Base-by-base conservation (phyloP, 1,140 invertebrate genomes). In the Drosophila carrolli region DNA sequence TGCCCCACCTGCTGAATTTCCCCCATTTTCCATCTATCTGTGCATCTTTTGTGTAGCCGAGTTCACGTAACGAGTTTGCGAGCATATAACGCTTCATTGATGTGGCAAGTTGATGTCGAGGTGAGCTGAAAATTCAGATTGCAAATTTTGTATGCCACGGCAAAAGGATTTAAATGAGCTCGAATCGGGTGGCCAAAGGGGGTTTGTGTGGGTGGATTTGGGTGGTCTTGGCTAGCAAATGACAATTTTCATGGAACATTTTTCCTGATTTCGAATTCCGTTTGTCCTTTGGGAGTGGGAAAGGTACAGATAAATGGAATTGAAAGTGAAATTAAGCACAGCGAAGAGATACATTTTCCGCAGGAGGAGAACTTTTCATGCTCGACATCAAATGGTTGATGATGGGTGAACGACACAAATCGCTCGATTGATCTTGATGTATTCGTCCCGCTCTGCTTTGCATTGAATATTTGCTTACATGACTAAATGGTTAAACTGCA, bases 81-180 rank as follows among this genome's bases (percentile, higher is more conserved):
- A 68, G 63, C 59, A 44, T 53, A 60, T 57, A 68, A 59, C 48
- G 74, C 63, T 76, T 70, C 59, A 81, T 81, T 63, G 72, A 81
- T 58, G 67, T 65, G 78, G 48, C 53, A 68, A 78, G 41, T 66
- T 66, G 16, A 40, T 75, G 56, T 62, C 57, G 53, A 48, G 68
- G 57, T 40, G 47, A 60, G 46, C 46, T 57, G 55, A 57, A 46
- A 63, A 71, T 60, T 65, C 48, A 72, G 78, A 46, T 72, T 54
- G 41, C 56, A 60, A 41, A 70, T 48, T 63, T 54, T 78, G 43
- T 50, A 46, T 57, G 47, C 51, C 68, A 70, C 19, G 46, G 68
- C 62, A 67, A 70, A 68, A 70, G 44, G 53, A 81, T 63, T 59
- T 75, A 55, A 65, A 71, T 83, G 71, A 83, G 70, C 54, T 70